Evolutionary conservation across 2,113 vertebrate species (phyloP), one percentile per base, ranked within the genome.

Genomic region (Chloropsis cyanopogon): DNA sequence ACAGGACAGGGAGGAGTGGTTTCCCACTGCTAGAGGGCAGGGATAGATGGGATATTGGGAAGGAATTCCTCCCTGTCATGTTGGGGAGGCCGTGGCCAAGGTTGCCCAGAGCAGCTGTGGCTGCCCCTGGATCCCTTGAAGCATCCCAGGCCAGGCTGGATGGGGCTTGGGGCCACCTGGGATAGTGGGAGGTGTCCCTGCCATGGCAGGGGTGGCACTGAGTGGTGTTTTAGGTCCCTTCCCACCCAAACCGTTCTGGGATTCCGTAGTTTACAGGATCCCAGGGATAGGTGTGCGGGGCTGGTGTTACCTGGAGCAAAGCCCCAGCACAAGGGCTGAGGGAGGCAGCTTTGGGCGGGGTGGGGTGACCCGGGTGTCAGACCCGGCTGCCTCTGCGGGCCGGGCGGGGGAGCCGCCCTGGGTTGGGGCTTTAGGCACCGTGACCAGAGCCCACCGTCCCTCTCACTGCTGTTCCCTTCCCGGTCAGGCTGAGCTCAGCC

Each of bases 141-240:
- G 35, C 49, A 60, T 1, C 29, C 82, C 16, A 35, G 42, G 42
- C 21, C 42, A 21, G 29, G 24, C 0, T 42, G 25, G 50, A 25
- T 5, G 5, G n/a, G 29, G 19, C 41, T 56, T 6, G 35, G 42
- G 41, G n/a, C 24, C 0, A 0, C 7, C 31, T 76, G 82, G 31
- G 35, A 17, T 0, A 31, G 71, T 59, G 44, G 11, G 0, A 66
- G 10, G 25, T 57, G 70, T 57, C 60, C 12, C 12, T n/a, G 50
- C 29, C 35, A 9, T 23, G 35, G 50, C 52, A 50, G 35, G 41
- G 24, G 4, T 49, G 60, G 35, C 0, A 85, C 8, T 42, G 52
- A 10, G 7, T 35, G 52, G 6, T 25, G 4, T 31, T 66, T 57
- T 9, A 35, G 8, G 25, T 31, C 16, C 16, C 35, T 66, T 49